Base-by-base conservation (phyloP, 1,140 invertebrate genomes). In the Cardiocondyla obscurior region DNA sequence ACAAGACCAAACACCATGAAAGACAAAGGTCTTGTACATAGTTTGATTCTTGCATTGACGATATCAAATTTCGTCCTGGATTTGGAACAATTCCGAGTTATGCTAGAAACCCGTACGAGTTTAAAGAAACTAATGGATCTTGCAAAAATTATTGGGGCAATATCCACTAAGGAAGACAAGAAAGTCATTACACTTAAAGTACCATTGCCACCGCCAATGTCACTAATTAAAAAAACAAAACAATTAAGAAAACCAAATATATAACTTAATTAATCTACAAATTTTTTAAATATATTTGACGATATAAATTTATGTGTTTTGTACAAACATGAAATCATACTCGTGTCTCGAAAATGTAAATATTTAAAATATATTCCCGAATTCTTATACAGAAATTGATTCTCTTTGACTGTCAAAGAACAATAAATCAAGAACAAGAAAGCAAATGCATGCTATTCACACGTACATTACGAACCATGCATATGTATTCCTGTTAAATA, bases 11-110 rank as follows among this genome's bases (percentile, higher is more conserved):
- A 90, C 14, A 92, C 83, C 33, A 92, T 94, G 82, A 93, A 91
- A 74, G 94, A 95, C 69, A 95, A 95, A 90, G 92, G 89, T 28
- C 81, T 95, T 4, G 89, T 94, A 25, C 94, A 95, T 53, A 94
- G 93, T 30, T 86, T 95, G 33, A 92, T 95, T 39, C 82, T 95
- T 8, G 86, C 85, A 8, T 81, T 95, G 55, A 90, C 93, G 5
- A 90, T 92, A 33, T 90, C 83, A 16, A 88, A 94, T 70, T 94
- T 91, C 60, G 85, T 84, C 22, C 69, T 95, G 3, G 85, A 95
- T 85, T 81, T 95, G n/a, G 93, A 94, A 74, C 39, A 84, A 3
- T 91, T 95, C 44, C 76, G 90, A 7, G 91, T 92, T 57, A 88
- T 93, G 65, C 74, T 95, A 7, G 93, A 88, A 6, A 65, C 64